A percentile compares a stretch with the other conserved stretches of the same genome.
phyloP scores from a whole-genome alignment of 2,888 invertebrate species.

The Cyrtodaria siliqua region DNA sequence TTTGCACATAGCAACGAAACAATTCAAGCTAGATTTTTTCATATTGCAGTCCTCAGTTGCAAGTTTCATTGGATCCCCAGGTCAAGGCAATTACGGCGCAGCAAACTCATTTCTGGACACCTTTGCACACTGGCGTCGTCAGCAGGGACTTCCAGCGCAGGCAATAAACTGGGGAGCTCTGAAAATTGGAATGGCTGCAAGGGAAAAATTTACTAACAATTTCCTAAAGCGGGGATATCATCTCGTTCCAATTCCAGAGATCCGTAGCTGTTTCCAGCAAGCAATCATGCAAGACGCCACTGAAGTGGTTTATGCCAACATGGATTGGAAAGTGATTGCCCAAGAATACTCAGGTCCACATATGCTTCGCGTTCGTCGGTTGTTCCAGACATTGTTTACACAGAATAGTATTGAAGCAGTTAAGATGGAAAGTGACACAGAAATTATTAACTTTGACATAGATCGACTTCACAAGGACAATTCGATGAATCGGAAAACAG shows the following conservation, averaged over 20 bases:
- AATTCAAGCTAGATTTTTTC: slow-evolving; percentile 64
- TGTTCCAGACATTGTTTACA: background rate
- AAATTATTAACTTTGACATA: background rate
- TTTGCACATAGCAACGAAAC: slow-evolving; percentile 59
- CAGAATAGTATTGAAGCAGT: background rate
- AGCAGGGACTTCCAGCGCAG: slow-evolving; percentile 52
- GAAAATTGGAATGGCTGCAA: slow-evolving; percentile 58
- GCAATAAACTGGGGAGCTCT: slow-evolving; percentile 74
- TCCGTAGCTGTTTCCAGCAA: background rate
- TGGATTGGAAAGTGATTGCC: slow-evolving; percentile 4
- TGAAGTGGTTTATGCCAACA: slow-evolving; percentile 4
- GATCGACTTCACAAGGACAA: background rate
- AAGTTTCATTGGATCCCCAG: slow-evolving; percentile 65
- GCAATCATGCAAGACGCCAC: background rate
- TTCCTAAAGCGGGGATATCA: background rate
- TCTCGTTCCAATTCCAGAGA: background rate
- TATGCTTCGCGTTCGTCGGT: background rate
- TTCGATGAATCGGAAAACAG: background rate
- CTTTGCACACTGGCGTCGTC: slow-evolving; percentile 61
- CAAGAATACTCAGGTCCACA: background rate
- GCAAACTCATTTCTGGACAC: slow-evolving; percentile 71
- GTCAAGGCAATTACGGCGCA: slow-evolving; percentile 72
- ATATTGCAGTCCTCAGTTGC: slow-evolving; percentile 71
- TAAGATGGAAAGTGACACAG: background rate
- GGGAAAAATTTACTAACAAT: slow-evolving; percentile 6